Conservation (phyloP, 53 echinoderm and acorn worm species). For the Antedon mediterranea region DNA sequence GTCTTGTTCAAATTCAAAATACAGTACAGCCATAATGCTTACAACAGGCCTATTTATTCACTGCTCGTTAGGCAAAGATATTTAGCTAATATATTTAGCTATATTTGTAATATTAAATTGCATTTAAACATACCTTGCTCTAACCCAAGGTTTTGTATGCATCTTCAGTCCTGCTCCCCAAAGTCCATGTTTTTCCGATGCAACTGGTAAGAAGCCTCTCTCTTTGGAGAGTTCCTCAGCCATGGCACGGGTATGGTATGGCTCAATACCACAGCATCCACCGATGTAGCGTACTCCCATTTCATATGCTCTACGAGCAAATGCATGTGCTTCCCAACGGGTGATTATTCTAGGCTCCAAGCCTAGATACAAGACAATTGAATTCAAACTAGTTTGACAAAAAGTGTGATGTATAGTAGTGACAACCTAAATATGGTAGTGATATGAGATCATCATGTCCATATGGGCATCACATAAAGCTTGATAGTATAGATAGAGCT, state of each 20-base stretch:
- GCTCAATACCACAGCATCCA: slow-evolving; percentile 92
- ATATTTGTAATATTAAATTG: background rate
- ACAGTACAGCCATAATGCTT: too few species aligned
- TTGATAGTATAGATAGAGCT: too few species aligned
- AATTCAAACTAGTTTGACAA: too few species aligned
- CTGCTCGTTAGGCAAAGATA: too few species aligned
- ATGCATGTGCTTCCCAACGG: slow-evolving; percentile 71
- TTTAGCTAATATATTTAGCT: background rate
- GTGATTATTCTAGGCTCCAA: slow-evolving; percentile 78
- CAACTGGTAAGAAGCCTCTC: slow-evolving; percentile 53
- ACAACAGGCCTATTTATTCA: too few species aligned
- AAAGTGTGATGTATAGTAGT: background rate
- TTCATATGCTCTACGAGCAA: slow-evolving; percentile 72
- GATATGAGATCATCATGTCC: too few species aligned
- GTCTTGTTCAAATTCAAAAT: too few species aligned
- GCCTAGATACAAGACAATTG: slow-evolving; percentile 23
- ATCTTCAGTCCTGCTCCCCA: slow-evolving; percentile 80
- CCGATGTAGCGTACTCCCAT: slow-evolving; percentile 80
- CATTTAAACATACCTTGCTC: slow-evolving; percentile 54
- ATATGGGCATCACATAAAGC: too few species aligned
- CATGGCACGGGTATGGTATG: slow-evolving; percentile 77
- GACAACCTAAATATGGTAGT: too few species aligned
- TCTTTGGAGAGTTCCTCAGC: slow-evolving; percentile 66
- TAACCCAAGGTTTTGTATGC: slow-evolving; percentile 98
- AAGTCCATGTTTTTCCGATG: slow-evolving; percentile 71